phyloP scores from a whole-genome alignment of 2,113 vertebrate genomes.

The Danio rerio region DNA sequence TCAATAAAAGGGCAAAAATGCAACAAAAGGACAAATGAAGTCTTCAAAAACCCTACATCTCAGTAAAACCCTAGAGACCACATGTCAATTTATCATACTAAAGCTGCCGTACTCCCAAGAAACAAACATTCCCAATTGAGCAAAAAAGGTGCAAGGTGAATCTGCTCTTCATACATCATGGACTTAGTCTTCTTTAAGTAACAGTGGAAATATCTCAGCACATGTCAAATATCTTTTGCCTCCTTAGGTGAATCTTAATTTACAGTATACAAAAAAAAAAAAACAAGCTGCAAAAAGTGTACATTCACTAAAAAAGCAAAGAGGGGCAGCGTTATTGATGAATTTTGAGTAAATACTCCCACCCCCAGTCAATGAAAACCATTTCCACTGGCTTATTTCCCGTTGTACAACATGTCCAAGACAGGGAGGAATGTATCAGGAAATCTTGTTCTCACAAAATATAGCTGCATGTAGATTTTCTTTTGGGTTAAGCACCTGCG shows the following conservation, averaged over 20 bases:
- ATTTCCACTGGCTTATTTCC: not conserved
- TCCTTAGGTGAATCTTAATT: not conserved
- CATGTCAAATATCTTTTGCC: not conserved
- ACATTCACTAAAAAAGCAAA: not conserved
- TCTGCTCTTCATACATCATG: not conserved
- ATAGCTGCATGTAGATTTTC: not conserved
- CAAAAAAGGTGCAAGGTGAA: not conserved
- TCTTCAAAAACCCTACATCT: not conserved
- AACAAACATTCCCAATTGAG: not conserved
- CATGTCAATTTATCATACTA: not conserved
- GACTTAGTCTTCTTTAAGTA: not conserved
- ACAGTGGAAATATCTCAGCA: not conserved
- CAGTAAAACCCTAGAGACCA: not conserved
- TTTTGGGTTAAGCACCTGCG: no score
- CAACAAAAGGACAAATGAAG: not conserved
- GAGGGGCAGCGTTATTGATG: not conserved
- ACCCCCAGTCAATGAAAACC: not conserved
- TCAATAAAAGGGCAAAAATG: not conserved
- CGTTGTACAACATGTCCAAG: not conserved
- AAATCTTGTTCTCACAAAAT: not conserved
- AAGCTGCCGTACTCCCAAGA: not conserved
- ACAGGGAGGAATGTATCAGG: not conserved
- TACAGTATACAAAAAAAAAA: not conserved
- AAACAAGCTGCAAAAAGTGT: not conserved
- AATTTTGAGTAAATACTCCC: constrained; percentile 7